Conservation (phyloP, 2,888 invertebrate genomes). For the Taphrorychus bicolor region DNA sequence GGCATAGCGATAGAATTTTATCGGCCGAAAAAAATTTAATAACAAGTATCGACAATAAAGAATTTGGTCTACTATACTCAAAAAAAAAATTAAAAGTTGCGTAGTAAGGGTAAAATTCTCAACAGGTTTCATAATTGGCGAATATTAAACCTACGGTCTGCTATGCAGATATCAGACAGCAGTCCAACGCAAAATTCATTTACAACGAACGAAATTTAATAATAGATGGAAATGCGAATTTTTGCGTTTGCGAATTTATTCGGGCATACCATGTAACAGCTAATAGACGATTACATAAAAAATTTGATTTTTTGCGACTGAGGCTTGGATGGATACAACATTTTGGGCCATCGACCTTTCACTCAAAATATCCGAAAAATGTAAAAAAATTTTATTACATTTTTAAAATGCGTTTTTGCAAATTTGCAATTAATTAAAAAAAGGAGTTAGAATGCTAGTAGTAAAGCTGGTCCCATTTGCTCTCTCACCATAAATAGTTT, state of each 20-base stretch:
- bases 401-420: no score
- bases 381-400: no score
- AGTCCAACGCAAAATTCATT: slow-evolving; percentile 22
- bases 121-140: no score
- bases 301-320: background rate
- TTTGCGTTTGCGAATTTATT: slow-evolving; percentile 8
- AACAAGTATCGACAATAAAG: slow-evolving; percentile 7
- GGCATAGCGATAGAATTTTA: slow-evolving; percentile 22
- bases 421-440: no score
- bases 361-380: no score
- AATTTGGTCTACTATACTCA: background rate
- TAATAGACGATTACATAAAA: background rate
- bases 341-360: no score
- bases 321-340: no score
- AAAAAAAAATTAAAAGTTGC: no score
- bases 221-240: slow-evolving; percentile 8
- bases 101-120: no score
- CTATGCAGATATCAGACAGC: slow-evolving; percentile 23
- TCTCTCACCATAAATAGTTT: no score
- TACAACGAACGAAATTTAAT: slow-evolving; percentile 21
- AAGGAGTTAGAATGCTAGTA: no score
- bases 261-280: background rate
- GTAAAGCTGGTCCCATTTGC: no score
- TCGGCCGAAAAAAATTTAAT: slow-evolving; percentile 8
- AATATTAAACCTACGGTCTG: slow-evolving; percentile 15